Conservation (phyloP, 2,888 invertebrate genomes). For the Dyspetes luteomarginatus region DNA sequence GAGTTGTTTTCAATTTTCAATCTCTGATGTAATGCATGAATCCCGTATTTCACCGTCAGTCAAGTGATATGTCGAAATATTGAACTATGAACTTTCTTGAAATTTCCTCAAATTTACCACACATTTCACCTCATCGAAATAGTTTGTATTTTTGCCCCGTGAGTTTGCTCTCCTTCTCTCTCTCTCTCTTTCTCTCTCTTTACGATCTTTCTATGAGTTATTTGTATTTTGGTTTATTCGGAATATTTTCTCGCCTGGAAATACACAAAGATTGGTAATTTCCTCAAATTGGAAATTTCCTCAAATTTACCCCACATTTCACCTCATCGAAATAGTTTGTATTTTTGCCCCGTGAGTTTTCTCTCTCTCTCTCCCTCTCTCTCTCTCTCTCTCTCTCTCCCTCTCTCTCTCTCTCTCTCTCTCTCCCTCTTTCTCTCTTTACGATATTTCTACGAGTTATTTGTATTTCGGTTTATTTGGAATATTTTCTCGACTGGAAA, state of each 20-base stretch:
- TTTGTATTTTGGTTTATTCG: slow-evolving; percentile 11
- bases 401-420: neutral
- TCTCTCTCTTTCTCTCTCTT: neutral
- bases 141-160: neutral
- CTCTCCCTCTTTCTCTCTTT: neutral
- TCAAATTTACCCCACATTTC: neutral
- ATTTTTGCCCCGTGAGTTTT: no score
- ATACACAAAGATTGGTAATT: no score
- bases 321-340: neutral
- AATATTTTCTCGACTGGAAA: slow-evolving; percentile 17
- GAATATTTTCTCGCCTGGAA: slow-evolving; percentile 15
- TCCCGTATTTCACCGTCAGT: neutral
- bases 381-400: neutral
- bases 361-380: neutral
- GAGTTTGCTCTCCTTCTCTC: neutral
- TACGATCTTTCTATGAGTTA: neutral
- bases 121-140: neutral
- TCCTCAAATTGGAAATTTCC: no score
- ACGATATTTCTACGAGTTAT: neutral
- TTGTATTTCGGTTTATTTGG: slow-evolving; percentile 6
- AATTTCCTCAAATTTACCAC: neutral
- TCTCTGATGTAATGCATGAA: neutral
- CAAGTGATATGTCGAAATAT: neutral
- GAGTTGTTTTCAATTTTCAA: neutral
- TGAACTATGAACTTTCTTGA: neutral